These are phyloP conservation scores for Drosophila recens DNA, from an alignment of 2,888 invertebrate species.

Conservation along the genomic window DNA sequence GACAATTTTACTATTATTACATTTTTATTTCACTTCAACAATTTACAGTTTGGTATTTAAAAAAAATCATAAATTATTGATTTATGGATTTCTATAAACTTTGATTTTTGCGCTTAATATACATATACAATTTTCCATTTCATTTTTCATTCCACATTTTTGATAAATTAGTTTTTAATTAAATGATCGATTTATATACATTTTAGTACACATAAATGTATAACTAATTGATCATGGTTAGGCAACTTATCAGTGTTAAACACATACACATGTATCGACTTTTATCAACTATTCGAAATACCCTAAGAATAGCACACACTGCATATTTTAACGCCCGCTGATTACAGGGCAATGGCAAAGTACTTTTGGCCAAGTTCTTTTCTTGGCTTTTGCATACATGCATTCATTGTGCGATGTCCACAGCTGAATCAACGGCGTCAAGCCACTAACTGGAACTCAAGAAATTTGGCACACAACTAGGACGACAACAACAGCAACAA, in stretches of 20 bases:
- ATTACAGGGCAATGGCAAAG: constrained; percentile 40
- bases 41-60: background rate
- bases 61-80: background rate
- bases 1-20: background rate
- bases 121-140: background rate
- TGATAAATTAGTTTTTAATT: background rate
- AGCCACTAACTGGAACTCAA: constrained; percentile 67
- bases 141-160: background rate
- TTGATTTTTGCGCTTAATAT: background rate
- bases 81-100: background rate
- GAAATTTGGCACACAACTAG: constrained; percentile 76
- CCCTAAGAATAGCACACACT: constrained; percentile 4
- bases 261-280: background rate
- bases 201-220: background rate
- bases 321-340: constrained; percentile 26
- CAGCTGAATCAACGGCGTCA: constrained; percentile 33
- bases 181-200: background rate
- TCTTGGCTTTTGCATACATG: constrained; percentile 26
- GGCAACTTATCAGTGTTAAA: constrained; percentile 2
- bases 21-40: background rate
- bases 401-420: constrained; percentile 30
- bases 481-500: constrained; percentile 60
- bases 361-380: constrained; percentile 20
- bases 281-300: constrained; percentile 6
- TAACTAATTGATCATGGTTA: constrained; percentile 8